Base-by-base conservation (phyloP, 2,797 vertebrate genomes). In the Melopsittacus undulatus region DNA sequence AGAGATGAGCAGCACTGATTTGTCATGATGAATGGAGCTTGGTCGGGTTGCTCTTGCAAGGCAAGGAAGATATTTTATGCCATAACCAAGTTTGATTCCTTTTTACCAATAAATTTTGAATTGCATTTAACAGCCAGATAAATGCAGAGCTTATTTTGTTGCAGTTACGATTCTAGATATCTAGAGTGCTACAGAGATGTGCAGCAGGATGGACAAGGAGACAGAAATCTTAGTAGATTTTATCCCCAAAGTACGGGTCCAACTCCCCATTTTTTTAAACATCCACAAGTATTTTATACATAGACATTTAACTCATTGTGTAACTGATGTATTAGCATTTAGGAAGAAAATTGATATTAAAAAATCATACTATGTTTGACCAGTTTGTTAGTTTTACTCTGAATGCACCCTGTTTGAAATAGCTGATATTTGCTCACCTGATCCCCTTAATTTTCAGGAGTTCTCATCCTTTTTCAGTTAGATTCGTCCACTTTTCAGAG, bases 51-150 rank as follows among this genome's bases (percentile, higher is more conserved):
- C 92, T 96, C 92, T 89, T 72, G 87, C 13, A 51, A 82, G 79
- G 93, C 94, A 82, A 89, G 86, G 52, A 83, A 87, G 87, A 76
- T 40, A 63, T 97, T 95, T 96, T 93, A 85, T 94, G 93, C 94
- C 75, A 1, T 97, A 95, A 97, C 95, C 88, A 70, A 90, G 97
- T 97, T 97, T 96, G 93, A 95, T 95, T 97, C 96, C 97, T 97
- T 96, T 96, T 96, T 97, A 76, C 93, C 96, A 95, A 97, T 96
- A 98, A 95, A 89, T 94, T 90, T 95, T 80, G 96, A 97, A 94
- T 96, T 95, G 90, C 83, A 36, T 97, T 97, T 96, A 97, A 87
- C 95, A 76, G 92, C 63, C 93, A 95, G 95, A 95, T 94, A 97
- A 97, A 97, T 76, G 79, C 69, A 54, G 94, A 96, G 90, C 95